Percentiles rank a stretch among this genome's conserved stretches.
phyloP scores from a whole-genome alignment of 2,797 vertebrate genomes.

The Aplochiton taeniatus region DNA sequence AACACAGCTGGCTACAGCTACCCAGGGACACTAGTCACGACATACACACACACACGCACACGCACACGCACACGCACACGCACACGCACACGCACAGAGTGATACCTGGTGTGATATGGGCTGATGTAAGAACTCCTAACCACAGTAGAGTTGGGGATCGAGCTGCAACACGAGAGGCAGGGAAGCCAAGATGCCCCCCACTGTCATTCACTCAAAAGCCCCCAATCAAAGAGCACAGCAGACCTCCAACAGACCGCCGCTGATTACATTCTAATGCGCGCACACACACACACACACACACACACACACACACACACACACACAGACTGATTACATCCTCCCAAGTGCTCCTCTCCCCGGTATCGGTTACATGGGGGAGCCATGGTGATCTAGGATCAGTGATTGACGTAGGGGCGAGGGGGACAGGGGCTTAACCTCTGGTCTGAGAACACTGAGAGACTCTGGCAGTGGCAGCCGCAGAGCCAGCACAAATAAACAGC shows the following conservation, averaged over 20 bases:
- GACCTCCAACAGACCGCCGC: conserved; percentile 64
- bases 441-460: conserved; percentile 33
- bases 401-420: conserved; percentile 41
- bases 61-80: conserved; percentile 15
- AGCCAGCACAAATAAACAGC: conserved; percentile 70
- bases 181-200: conserved; percentile 44
- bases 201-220: conserved; percentile 56
- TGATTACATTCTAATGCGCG: conserved; percentile 74
- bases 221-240: conserved; percentile 64
- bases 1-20: conserved; percentile 58
- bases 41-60: conserved; percentile 16
- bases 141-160: conserved; percentile 42
- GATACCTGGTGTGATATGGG: conserved; percentile 4
- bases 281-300: conserved; percentile 58
- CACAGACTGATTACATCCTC: conserved; percentile 67
- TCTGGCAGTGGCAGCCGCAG: conserved; percentile 21
- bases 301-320: conserved; percentile 40
- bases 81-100: conserved; percentile 13
- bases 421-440: conserved; percentile 62
- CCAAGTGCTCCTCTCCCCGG: conserved; percentile 50
- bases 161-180: conserved; percentile 54
- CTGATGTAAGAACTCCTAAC: conserved; percentile 48
- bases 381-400: conserved; percentile 60
- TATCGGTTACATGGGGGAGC: conserved; percentile 64
- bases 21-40: conserved; percentile 28